phyloP scores from a whole-genome alignment of 2,888 invertebrate genomes.

The Drosophila seclusa region DNA sequence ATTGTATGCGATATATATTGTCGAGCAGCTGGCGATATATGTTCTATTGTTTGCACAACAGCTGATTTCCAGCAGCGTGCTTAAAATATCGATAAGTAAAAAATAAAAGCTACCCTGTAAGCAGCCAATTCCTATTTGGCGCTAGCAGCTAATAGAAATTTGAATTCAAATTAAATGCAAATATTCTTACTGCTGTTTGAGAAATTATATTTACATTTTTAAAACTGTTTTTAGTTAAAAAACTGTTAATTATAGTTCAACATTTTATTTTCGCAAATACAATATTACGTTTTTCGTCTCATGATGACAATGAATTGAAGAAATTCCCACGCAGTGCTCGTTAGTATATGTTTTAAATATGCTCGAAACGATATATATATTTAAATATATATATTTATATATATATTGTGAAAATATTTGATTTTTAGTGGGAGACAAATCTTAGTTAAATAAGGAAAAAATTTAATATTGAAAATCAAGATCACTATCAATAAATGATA shows the following conservation, averaged over 20 bases:
- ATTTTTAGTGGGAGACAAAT: background rate
- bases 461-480: background rate
- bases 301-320: background rate
- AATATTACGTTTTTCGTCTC: background rate
- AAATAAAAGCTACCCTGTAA: background rate
- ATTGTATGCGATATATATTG: background rate
- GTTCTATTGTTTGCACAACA: background rate
- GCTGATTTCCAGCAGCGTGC: background rate
- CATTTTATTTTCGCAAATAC: constrained; percentile 3
- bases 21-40: background rate
- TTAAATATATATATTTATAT: background rate
- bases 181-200: background rate
- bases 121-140: background rate
- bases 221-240: background rate
- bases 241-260: background rate
- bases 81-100: background rate
- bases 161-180: background rate
- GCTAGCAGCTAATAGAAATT: background rate
- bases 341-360: background rate
- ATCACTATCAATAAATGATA: background rate
- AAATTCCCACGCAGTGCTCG: background rate
- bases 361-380: background rate
- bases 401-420: background rate
- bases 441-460: background rate
- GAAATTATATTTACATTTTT: background rate